Evolutionary conservation across 2,888 invertebrate species (phyloP), one percentile per base, ranked within the genome.

Genomic region (Drosophila neutralis): DNA sequence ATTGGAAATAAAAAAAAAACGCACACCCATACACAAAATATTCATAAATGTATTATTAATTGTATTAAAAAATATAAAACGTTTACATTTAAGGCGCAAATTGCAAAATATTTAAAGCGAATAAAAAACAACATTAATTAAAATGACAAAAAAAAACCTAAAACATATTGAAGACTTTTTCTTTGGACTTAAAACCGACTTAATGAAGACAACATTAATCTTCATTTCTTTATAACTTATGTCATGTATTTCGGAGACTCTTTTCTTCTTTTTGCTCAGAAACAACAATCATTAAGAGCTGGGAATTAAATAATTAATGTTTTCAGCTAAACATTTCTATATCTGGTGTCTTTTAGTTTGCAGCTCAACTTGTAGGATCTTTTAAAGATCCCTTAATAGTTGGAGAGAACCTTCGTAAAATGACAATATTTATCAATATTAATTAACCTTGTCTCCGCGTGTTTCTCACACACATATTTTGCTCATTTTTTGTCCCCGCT

Each of bases 31-130:
- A 78, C 60, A 71, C 56, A 65, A 61, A 78, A 78, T 67, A 76
- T 85, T 69, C 72, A 70, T 84, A 78, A 83, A 78, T 82, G 78
- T 85, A 85, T 87, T 87, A 87, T 87, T 85, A 85, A 87, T 85
- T 84, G 76, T 87, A 85, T 82, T 85, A 73, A 81, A 83, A 61
- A 64, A 72, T 78, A 73, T 36, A 62, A 82, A 69, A 64, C 67
- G 69, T 61, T 76, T 66, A 86, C 56, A 65, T 61, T 59, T 74
- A 69, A 69, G 78, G 52, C 67, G 61, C 69, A 73, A 69, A 80
- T 67, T 80, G 59, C 74, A 73, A 74, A 73, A 69, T 71, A 83
- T 78, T 87, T 73, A 73, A 77, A 82, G 76, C 63, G 54, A 82
- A 82, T 77, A 82, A 84, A 70, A 67, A 70, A 61, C 45, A 51